phyloP scores from a whole-genome alignment of 2,888 invertebrate genomes.

The Phragmatobia fuliginosa region DNA sequence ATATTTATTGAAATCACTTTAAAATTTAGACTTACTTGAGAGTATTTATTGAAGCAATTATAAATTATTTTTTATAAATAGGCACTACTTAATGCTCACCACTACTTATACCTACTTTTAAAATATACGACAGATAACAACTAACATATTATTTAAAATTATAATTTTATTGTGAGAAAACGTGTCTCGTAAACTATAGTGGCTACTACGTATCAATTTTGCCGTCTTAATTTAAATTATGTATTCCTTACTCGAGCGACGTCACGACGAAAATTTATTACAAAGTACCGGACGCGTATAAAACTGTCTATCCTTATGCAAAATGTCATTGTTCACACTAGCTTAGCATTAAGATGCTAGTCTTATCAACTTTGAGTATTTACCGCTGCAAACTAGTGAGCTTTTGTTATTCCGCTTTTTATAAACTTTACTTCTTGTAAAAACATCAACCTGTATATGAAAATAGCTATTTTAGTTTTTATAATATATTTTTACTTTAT shows the following conservation, averaged over 20 bases:
- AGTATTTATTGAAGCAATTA: neutral
- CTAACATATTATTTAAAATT: constrained; percentile 34
- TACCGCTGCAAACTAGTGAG: constrained; percentile 42
- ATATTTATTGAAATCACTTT: neutral
- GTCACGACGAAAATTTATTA: constrained; percentile 47
- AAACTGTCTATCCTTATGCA: constrained; percentile 61
- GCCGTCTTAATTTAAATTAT: constrained; percentile 45
- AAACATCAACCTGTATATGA: constrained; percentile 36
- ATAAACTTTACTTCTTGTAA: constrained; percentile 15
- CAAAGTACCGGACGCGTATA: constrained; percentile 64
- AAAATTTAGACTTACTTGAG: neutral
- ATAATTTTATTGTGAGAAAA: constrained; percentile 36
- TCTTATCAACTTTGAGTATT: constrained; percentile 40
- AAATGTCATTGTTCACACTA: constrained; percentile 63
- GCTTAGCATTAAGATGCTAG: constrained; percentile 45
- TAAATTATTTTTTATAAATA: neutral
- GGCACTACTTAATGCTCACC: neutral
- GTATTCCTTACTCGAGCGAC: constrained; percentile 53
- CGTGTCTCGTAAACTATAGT: constrained; percentile 28
- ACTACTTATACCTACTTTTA: constrained; percentile 4
- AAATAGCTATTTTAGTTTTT: constrained; percentile 28
- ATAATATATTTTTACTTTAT: constrained; percentile 16
- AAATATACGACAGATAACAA: constrained; percentile 8
- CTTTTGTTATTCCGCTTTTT: constrained; percentile 32
- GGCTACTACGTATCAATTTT: constrained; percentile 30